Evolutionary conservation across 2,113 vertebrate genomes (phyloP).

Genomic region (Corythornis madagascariensis): DNA sequence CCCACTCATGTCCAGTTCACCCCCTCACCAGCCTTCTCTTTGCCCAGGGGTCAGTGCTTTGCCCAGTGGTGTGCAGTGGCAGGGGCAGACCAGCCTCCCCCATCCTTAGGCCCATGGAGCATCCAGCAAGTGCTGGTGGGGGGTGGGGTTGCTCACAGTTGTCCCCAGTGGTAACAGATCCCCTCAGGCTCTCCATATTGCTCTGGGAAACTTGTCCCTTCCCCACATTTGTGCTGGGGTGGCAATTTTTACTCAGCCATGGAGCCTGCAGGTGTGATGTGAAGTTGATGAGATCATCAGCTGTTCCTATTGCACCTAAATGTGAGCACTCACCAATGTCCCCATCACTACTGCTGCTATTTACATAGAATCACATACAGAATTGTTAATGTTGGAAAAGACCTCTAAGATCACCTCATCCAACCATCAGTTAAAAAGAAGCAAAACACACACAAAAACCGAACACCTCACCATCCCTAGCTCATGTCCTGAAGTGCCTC

Average conservation of each 20-base stretch:
- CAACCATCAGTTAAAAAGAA: no score
- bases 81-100: not conserved
- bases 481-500: no score
- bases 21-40: not conserved
- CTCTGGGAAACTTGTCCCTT: not conserved
- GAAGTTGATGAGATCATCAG: not conserved
- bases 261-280: not conserved
- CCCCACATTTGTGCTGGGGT: not conserved
- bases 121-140: not conserved
- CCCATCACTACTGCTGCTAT: not conserved
- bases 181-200: not conserved
- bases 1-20: no score
- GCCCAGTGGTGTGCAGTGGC: not conserved
- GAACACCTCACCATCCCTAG: no score
- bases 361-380: no score
- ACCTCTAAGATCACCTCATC: no score
- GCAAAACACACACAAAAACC: no score
- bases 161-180: not conserved
- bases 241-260: not conserved
- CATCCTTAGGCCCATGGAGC: not conserved
- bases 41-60: not conserved
- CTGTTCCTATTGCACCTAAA: not conserved
- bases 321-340: not conserved
- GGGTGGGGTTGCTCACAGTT: not conserved
- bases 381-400: no score